These are phyloP conservation scores for Chrysopa pallens DNA, from an alignment of 1,140 invertebrate genomes.

Conservation along the genomic window DNA sequence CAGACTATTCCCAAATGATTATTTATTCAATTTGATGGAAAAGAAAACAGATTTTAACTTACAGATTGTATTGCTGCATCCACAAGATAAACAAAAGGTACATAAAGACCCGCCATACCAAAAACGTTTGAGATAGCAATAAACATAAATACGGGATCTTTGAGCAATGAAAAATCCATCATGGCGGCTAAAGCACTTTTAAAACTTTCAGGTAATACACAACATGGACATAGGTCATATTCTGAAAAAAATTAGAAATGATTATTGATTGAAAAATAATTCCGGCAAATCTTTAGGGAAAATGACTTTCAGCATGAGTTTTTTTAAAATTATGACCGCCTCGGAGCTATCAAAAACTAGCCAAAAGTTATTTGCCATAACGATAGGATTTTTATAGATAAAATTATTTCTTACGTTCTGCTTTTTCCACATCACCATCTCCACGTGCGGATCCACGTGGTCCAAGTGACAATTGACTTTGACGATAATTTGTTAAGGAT, in stretches of 20 bases:
- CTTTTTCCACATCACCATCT: constrained; percentile 43
- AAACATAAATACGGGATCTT: constrained; percentile 78
- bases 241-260: constrained; percentile 24
- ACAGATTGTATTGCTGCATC: constrained; percentile 57
- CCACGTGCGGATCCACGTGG: constrained; percentile 15
- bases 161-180: constrained; percentile 81
- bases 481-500: constrained; percentile 68
- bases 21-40: too few species aligned
- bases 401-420: constrained; percentile 37
- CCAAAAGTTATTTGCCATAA: too few species aligned
- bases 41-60: constrained; percentile 16
- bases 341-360: too few species aligned
- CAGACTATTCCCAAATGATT: too few species aligned
- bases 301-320: too few species aligned
- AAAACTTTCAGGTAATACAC: constrained; percentile 60
- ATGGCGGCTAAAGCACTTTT: constrained; percentile 73
- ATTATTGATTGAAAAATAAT: not conserved
- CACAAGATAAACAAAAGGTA: constrained; percentile 87
- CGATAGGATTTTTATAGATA: not conserved
- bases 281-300: too few species aligned
- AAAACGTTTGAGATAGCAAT: constrained; percentile 90
- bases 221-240: constrained; percentile 57
- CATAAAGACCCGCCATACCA: constrained; percentile 85
- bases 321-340: too few species aligned
- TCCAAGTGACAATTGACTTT: constrained; percentile 33